Evolutionary conservation across 1,140 invertebrate genomes (phyloP), one percentile per base, ranked within the genome.

Genomic region (Heliconius melpomene): DNA sequence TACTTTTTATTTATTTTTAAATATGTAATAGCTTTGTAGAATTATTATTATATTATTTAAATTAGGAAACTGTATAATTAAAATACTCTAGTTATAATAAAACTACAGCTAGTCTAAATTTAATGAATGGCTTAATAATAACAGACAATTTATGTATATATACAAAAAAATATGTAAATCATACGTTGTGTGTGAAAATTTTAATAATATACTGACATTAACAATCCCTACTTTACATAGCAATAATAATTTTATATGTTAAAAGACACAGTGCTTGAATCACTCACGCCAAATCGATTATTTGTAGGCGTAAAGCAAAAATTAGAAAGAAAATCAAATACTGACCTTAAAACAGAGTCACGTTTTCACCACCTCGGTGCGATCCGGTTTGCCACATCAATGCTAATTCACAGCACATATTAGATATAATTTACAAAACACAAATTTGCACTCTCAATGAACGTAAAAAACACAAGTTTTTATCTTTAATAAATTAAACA

Each of bases 341-440:
- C 90, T 93, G 89, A 94, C 92, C 91, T 92, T 94, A 94, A 82
- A 91, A 89, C 80, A 88, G 86, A 88, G 87, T 91, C 90, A 94
- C 90, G 89, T 93, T 93, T 93, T 93, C 91, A 92, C 88, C 88
- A 86, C 80, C 86, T 90, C 84, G 86, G 82, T 88, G 86, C 87
- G 89, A 93, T 94, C 91, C 91, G 91, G 92, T 94, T 93, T 93
- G 91, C 91, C 92, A 92, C 91, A 93, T 91, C 90, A 90, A 85
- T 90, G 85, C 86, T 83, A 89, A 88, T 88, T 87, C 86, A 80
- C 89, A 85, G 85, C 90, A 92, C 89, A 91, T 91, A 90, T 81
- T 88, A 87, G 82, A 85, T 79, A 82, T 85, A 78, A 84, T 85
- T 86, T 82, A 82, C 87, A 88, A 83, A 57, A 75, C 87, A 91